Percentiles rank a stretch among this genome's conserved stretches.
Evolutionary conservation across 2,797 vertebrate genomes (phyloP).

Genomic region (Perodicticus potto): DNA sequence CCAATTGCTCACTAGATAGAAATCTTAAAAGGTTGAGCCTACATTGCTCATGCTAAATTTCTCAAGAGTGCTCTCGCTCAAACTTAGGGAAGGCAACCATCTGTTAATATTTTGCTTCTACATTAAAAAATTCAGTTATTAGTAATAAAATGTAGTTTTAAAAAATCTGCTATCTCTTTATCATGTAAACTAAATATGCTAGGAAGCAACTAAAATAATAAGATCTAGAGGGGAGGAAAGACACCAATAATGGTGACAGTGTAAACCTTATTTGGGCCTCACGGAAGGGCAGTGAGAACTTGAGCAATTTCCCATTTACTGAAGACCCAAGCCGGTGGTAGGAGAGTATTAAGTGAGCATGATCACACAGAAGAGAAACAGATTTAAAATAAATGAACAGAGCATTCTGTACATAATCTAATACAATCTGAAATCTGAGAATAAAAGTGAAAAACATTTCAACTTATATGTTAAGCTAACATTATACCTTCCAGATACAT

Average conservation of each 20-base stretch:
- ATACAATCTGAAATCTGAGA: background rate
- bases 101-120: conserved; percentile 4
- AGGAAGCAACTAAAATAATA: conserved; percentile 31
- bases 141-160: background rate
- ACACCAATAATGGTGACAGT: background rate
- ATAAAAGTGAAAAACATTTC: background rate
- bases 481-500: background rate
- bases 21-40: conserved; percentile 28
- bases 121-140: conserved; percentile 9
- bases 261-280: background rate
- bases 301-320: background rate
- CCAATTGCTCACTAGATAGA: conserved; percentile 19
- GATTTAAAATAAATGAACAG: background rate
- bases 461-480: background rate
- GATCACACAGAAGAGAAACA: background rate
- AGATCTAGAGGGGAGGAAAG: background rate
- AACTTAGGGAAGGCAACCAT: background rate
- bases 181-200: background rate
- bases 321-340: background rate
- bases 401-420: background rate
- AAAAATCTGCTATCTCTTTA: background rate
- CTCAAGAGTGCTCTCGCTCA: conserved; percentile 17
- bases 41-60: conserved; percentile 16
- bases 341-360: background rate
- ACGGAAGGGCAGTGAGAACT: background rate